Percentiles rank a stretch among this genome's conserved stretches.
Evolutionary conservation across 2,888 invertebrate species (phyloP).

Genomic region (Auanema freiburgensis): DNA sequence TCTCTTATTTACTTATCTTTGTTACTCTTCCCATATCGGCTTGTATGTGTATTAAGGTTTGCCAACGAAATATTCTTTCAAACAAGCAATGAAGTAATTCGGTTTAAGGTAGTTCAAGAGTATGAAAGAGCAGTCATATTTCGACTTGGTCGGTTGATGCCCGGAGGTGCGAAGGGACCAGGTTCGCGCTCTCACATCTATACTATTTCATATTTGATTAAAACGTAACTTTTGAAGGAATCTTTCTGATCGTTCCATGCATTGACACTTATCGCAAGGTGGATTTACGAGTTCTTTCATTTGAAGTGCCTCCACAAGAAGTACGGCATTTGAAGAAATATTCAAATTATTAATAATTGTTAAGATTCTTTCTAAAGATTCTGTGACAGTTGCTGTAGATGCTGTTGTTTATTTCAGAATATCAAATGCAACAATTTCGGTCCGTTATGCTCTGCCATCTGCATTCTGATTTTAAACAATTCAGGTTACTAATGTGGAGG

Average conservation of each 20-base stretch:
- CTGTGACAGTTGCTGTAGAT: constrained; percentile 95
- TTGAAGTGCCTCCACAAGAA: constrained; percentile 97
- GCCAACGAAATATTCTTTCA: too few relatives aligned
- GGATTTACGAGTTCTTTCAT: constrained; percentile 89
- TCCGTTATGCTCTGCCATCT: constrained; percentile 2
- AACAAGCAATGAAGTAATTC: too few relatives aligned
- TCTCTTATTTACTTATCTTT: constrained; percentile 62
- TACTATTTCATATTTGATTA: constrained; percentile 69
- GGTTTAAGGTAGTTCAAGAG: constrained; percentile 62
- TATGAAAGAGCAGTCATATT: constrained; percentile 82
- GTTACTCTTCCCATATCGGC: constrained; percentile 61
- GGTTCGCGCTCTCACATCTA: constrained; percentile 73
- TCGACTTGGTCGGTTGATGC: constrained; percentile 77
- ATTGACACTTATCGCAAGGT: constrained; percentile 71
- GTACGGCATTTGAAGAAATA: constrained; percentile 67
- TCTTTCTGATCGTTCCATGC: constrained; percentile 76
- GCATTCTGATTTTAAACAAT: neutral
- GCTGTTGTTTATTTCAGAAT: constrained; percentile 75
- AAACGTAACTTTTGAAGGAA: constrained; percentile 59
- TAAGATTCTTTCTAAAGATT: constrained; percentile 73
- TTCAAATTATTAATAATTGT: neutral
- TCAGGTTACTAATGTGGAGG: constrained; percentile 68
- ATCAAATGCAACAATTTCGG: constrained; percentile 90
- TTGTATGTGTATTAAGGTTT: constrained; percentile 63
- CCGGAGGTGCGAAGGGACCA: constrained; percentile 76